phyloP scores from a whole-genome alignment of 2,113 vertebrate genomes.

The Tichodroma muraria region DNA sequence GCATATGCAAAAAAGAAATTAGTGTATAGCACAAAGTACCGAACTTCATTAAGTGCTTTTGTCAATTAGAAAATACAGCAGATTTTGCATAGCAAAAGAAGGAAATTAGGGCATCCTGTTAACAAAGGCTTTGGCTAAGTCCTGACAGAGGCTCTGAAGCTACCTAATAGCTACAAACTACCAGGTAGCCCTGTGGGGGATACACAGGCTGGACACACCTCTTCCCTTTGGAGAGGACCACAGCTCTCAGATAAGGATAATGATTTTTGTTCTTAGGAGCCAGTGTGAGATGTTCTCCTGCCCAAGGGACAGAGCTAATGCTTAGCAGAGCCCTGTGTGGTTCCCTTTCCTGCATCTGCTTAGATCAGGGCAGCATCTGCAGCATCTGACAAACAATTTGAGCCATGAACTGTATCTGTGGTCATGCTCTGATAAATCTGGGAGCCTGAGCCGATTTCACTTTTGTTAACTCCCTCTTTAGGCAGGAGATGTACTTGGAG shows the following conservation, averaged over 20 bases:
- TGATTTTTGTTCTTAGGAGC: not conserved
- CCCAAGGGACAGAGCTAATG: not conserved
- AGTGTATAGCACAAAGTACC: slow-evolving; percentile 24
- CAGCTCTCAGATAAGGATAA: not conserved
- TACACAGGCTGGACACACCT: not conserved
- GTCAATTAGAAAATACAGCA: slow-evolving; percentile 33
- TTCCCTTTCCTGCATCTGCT: not conserved
- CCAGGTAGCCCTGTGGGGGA: not conserved
- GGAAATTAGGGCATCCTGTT: not conserved
- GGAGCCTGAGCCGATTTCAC: not conserved
- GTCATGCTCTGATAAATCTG: not conserved
- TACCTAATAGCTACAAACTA: not conserved
- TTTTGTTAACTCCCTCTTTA: not conserved
- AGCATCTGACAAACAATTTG: not conserved
- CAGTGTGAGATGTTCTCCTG: not conserved
- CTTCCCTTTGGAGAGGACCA: accelerated
- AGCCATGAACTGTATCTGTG: not conserved
- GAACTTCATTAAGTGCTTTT: slow-evolving; percentile 50
- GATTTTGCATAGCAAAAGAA: slow-evolving; percentile 19
- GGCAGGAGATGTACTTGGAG: not conserved
- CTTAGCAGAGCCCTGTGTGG: not conserved
- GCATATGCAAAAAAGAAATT: slow-evolving; percentile 55
- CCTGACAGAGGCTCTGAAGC: not conserved
- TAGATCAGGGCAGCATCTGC: not conserved
- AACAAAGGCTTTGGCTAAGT: not conserved